phyloP scores from a whole-genome alignment of 1,140 invertebrate species.

The Eubasilissa regina region DNA sequence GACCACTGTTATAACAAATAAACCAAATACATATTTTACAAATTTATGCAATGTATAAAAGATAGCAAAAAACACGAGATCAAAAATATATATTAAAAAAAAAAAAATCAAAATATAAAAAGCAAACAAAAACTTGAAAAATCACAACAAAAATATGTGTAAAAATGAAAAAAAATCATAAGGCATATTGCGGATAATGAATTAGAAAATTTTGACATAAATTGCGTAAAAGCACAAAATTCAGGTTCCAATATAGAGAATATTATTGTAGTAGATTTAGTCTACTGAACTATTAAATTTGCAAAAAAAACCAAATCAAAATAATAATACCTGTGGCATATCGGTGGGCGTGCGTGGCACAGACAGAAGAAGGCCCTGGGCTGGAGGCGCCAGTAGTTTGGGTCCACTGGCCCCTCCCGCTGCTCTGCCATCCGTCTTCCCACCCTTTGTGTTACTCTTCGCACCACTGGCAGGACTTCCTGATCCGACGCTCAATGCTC shows the following conservation, averaged over 20 bases:
- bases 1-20: conserved; percentile 2
- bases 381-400: conserved; percentile 64
- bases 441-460: neutral
- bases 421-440: neutral
- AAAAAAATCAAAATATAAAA: too few relatives aligned
- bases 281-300: neutral
- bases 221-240: too few relatives aligned
- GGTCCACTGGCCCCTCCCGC: conserved; percentile 50
- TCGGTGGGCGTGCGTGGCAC: conserved; percentile 76
- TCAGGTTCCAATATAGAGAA: too few relatives aligned
- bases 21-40: neutral
- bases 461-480: neutral
- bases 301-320: neutral
- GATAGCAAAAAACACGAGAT: too few relatives aligned
- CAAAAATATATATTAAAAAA: too few relatives aligned
- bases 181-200: too few relatives aligned
- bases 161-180: too few relatives aligned
- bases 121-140: too few relatives aligned
- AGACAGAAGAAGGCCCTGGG: conserved; percentile 67
- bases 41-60: too few relatives aligned
- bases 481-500: neutral
- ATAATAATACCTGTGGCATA: conserved; percentile 69
- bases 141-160: too few relatives aligned
- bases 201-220: too few relatives aligned
- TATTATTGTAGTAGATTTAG: too few relatives aligned